Base-by-base conservation (phyloP, 2,797 vertebrate genomes). In the Thalassophryne amazonica region DNA sequence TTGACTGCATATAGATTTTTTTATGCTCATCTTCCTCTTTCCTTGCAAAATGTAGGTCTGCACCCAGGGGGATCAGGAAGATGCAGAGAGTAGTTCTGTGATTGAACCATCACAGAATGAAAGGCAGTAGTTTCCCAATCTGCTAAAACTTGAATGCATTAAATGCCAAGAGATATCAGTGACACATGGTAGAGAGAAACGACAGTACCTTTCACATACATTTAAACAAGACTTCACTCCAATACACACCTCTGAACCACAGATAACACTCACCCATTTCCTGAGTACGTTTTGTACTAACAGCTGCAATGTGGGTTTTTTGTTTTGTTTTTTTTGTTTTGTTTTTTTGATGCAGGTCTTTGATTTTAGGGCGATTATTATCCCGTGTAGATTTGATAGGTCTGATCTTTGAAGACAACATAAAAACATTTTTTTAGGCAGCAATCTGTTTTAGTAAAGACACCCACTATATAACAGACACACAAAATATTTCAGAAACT, bases 231-330 rank as follows among this genome's bases (percentile, higher is more conserved):
- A 12, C 43, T 41, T 41, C 36, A 38, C 41, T 64, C 38, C 63
- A 84, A 76, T 80, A 79, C 67, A 73, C 80, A 53, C 6, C 14
- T 24, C 18, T 8, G 7, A 10, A 21, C 20, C 36, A 62, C 59
- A 43, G 17, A 39, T 33, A 61, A 41, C 51, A 49, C 14, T 24
- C 66, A 72, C 75, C 72, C 56, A 51, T 69, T 78, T 84, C 78
- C 81, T 81, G 63, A 28, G 47, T 19, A 54, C 42, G 34, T 52
- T 51, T 37, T 34, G 70, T 33, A 42, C 43, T 54, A 65, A 73
- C 53, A 58, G 61, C 53, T 61, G 45, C 69, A 67, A 37, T 12
- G 38, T 48, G 25, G 42, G 57, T 21, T 15, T n/a, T n/a, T n/a
- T n/a, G n/a, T n/a, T n/a, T n/a, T n/a, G n/a, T n/a, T n/a, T n/a